Conservation (phyloP, 2,113 vertebrate species). For the Petrocephalus zakoni region DNA sequence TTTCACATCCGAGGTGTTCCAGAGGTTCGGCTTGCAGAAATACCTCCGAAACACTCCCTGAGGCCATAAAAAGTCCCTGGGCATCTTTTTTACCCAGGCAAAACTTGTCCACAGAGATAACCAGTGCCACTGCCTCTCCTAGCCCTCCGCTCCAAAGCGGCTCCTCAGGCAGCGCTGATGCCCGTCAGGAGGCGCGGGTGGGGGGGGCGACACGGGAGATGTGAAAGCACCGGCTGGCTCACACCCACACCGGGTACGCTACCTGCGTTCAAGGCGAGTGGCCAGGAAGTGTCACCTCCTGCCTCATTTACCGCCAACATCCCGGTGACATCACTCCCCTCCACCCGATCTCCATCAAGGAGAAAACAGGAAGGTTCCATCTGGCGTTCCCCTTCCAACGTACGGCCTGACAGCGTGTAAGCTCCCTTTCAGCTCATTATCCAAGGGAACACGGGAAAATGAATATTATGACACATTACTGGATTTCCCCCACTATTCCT, state of each 20-base stretch:
- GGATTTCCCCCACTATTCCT: background rate
- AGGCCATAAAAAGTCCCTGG: background rate
- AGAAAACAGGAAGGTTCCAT: background rate
- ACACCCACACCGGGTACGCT: too few species aligned
- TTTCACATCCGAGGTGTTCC: background rate
- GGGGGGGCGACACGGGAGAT: too few species aligned
- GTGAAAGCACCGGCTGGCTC: too few species aligned
- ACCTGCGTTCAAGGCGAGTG: background rate
- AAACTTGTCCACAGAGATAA: too few species aligned
- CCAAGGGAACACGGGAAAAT: background rate
- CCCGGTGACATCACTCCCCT: background rate
- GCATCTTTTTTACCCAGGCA: background rate
- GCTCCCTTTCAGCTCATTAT: background rate
- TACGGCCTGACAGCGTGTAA: background rate
- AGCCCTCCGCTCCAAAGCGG: background rate
- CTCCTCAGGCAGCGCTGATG: background rate
- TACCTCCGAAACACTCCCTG: background rate
- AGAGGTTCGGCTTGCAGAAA: background rate
- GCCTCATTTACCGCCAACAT: background rate
- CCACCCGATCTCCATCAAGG: background rate
- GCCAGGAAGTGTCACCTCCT: background rate
- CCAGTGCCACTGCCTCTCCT: background rate
- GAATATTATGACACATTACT: background rate
- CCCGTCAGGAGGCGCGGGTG: background rate
- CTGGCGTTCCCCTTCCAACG: background rate